These are phyloP conservation scores for Pelodytes ibericus DNA, from an alignment of 2,797 vertebrate species.

Conservation along the genomic window DNA sequence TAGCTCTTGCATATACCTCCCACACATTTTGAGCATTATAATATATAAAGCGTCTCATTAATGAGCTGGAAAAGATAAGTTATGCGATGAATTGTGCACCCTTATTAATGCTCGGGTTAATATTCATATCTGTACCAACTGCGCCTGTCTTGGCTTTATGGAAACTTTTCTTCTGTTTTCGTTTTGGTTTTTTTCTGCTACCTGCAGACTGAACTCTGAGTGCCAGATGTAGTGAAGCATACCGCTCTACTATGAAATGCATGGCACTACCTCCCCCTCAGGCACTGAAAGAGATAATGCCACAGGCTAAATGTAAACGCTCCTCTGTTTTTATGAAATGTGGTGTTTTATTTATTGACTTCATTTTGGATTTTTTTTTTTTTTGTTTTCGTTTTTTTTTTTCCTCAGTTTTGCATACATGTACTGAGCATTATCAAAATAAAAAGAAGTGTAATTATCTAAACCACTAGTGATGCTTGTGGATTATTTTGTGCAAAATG, in stretches of 20 bases:
- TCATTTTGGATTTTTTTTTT: conserved; percentile 49
- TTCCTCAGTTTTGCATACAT: conserved; percentile 57
- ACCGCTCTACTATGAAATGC: not conserved
- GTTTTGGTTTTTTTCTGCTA: not conserved
- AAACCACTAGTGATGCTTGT: too few species aligned
- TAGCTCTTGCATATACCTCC: too few species aligned
- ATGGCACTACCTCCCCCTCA: not conserved
- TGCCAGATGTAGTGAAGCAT: not conserved
- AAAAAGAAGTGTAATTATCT: conserved; percentile 6
- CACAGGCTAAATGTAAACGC: conserved; percentile 54
- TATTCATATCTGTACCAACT: not conserved
- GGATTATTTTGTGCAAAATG: too few species aligned
- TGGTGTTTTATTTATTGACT: conserved; percentile 47
- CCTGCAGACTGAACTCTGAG: not conserved
- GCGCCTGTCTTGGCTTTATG: not conserved
- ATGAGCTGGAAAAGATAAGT: too few species aligned
- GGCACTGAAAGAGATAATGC: not conserved
- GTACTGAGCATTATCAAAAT: conserved; percentile 41
- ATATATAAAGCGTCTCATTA: too few species aligned
- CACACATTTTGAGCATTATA: too few species aligned
- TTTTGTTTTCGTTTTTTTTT: conserved; percentile 17
- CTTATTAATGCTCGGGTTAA: too few species aligned
- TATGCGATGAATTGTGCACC: too few species aligned
- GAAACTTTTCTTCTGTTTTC: not conserved
- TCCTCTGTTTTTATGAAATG: conserved; percentile 48